phyloP scores from a whole-genome alignment of 2,113 vertebrate species.

The Oreochromis aureus region DNA sequence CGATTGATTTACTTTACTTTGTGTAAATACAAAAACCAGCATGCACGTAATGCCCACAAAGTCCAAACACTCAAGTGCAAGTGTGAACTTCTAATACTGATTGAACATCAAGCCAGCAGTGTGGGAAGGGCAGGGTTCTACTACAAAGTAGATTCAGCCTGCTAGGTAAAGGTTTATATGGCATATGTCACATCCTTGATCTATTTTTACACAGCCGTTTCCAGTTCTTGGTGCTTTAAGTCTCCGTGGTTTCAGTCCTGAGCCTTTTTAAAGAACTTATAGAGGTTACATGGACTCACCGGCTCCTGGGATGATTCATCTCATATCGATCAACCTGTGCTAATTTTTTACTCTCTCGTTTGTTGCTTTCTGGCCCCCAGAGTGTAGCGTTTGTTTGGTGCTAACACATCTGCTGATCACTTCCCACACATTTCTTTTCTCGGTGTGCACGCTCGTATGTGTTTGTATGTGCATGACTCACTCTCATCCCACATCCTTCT shows the following conservation, averaged over 20 bases:
- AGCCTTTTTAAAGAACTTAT: background rate
- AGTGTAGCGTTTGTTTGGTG: conserved; percentile 7
- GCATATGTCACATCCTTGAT: background rate
- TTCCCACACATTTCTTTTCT: conserved; percentile 53
- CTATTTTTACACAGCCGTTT: background rate
- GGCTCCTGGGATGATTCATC: conserved; percentile 6
- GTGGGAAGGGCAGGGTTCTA: background rate
- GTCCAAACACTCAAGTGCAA: background rate
- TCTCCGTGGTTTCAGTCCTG: background rate
- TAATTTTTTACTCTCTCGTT: background rate
- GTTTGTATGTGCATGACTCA: conserved; percentile 36
- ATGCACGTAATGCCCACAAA: background rate
- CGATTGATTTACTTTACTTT: background rate
- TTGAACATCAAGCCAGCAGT: background rate
- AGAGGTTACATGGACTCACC: background rate
- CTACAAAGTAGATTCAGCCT: background rate
- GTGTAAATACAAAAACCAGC: background rate
- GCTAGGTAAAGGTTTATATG: background rate
- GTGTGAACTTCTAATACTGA: background rate
- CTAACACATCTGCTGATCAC: conserved; percentile 11
- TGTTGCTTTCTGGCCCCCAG: conserved; percentile 11
- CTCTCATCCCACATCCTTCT: conserved; percentile 39
- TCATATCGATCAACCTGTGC: background rate
- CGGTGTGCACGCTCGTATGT: background rate
- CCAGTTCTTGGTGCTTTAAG: background rate